Evolutionary conservation across 2,888 invertebrate species (phyloP).

Genomic region (Tetheella fluctuosa): DNA sequence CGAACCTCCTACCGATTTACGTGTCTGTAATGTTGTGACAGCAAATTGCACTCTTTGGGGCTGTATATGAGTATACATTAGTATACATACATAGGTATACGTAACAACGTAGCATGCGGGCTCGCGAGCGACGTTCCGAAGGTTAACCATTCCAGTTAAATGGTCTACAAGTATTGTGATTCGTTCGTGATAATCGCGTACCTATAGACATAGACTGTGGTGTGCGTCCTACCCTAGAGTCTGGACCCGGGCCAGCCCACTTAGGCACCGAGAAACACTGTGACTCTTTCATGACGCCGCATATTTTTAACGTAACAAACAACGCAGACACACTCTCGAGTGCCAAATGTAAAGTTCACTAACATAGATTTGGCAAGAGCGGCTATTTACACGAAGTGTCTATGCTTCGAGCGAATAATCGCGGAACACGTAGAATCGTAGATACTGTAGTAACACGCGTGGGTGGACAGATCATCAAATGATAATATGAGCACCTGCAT

Average conservation of each 20-base stretch:
- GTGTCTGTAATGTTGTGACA: slow-evolving; percentile 43
- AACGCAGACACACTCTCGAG: slow-evolving; percentile 72
- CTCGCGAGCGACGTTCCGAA: slow-evolving; percentile 38
- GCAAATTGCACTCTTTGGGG: slow-evolving; percentile 34
- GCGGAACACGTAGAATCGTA: slow-evolving; percentile 38
- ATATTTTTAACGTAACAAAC: slow-evolving; percentile 82
- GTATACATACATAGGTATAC: slow-evolving; percentile 21
- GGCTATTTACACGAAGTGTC: slow-evolving; percentile 71
- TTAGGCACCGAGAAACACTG: slow-evolving; percentile 60
- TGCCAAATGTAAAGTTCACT: slow-evolving; percentile 83
- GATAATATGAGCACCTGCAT: slow-evolving; percentile 14
- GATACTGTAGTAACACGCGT: slow-evolving; percentile 33
- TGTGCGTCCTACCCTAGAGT: slow-evolving; percentile 47
- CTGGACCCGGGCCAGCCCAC: slow-evolving; percentile 69
- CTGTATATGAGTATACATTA: slow-evolving; percentile 19
- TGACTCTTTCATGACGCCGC: slow-evolving; percentile 81
- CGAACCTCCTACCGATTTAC: slow-evolving; percentile 29
- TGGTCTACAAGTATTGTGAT: slow-evolving; percentile 30
- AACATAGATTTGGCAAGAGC: slow-evolving; percentile 81
- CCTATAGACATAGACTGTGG: slow-evolving; percentile 32
- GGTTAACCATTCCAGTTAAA: slow-evolving; percentile 43
- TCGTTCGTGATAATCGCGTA: slow-evolving; percentile 29
- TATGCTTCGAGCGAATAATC: slow-evolving; percentile 56
- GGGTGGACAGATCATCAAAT: slow-evolving; percentile 23
- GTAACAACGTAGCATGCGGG: slow-evolving; percentile 40